Evolutionary conservation across 2,797 vertebrate genomes (phyloP), one percentile per base, ranked within the genome.

Genomic region (Hypotaenidia philippensis): DNA sequence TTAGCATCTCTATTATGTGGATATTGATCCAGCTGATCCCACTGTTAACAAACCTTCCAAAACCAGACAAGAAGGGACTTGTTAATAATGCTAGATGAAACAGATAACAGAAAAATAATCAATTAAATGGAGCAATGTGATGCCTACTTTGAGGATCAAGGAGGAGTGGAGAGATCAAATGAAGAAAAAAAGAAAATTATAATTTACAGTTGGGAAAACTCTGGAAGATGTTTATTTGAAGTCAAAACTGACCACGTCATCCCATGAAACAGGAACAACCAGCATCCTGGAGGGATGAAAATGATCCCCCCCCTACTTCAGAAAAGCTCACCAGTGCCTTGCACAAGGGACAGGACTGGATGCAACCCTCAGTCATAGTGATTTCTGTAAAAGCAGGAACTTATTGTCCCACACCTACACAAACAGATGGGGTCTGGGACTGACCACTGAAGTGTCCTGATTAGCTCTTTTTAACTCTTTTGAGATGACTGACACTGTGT

Each of bases 21-120:
- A 75, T 82, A 97, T 92, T 95, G 97, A 97, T 97, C 90, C 93
- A 63, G 57, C 85, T 90, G 93, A 94, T 96, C 88, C 86, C 95
- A 91, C 78, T 78, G 83, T 84, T 92, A 81, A 95, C 82, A 71
- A 90, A 85, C 72, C 85, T 86, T 72, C 83, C 92, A 84, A 86
- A 91, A 70, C 9, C 26, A 95, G 93, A 90, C 88, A 88, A 91
- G 89, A 4, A 47, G 14, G 72, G 13, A 32, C 74, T 77, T 74
- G 77, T 61, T 96, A 71, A 83, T 56, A 87, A 27, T 10, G 29
- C 36, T 49, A 76, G 95, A 95, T 94, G 80, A 95, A 97, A 95
- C 94, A 77, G 95, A 72, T 83, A 96, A 85, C 64, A 89, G 92
- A 76, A 93, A 93, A 91, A 87, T 88, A 93, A 95, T 94, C 93